Evolutionary conservation across 37 sponge, comb jelly and placozoan genomes (phyloP), one percentile per base, ranked within the genome.

Genomic region (Diacarnus erythraeanus): DNA sequence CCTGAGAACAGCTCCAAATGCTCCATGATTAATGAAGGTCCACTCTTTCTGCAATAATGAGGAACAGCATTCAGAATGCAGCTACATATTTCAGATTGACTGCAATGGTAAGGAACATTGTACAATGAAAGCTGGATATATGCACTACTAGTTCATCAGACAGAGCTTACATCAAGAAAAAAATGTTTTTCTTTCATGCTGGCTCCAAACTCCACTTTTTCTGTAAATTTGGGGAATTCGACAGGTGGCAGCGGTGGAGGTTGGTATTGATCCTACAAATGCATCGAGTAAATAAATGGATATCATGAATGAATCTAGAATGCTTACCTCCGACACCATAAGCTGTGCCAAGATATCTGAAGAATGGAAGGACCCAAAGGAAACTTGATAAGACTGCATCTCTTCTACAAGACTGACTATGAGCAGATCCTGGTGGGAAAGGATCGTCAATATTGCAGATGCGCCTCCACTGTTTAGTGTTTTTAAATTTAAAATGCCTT

Each of bases 21-120:
- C 96, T 31, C 96, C 96, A 72, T 96, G 93, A 59, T 96, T 96
- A 6, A 96, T 63, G 56, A 84, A 96, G 1, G 90, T 79, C 77
- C 83, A 88, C 3, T 35, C 43, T 15, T 59, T 56, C 88, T 88
- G 57, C 33, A 18, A 47, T 47, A 47, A n/a, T n/a, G n/a, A n/a
- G n/a, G n/a, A 47, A 47, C 51, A 47, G 12, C 12, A 47, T 47
- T 47, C 6, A 47, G 6, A 47, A 47, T 47, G 57, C 57, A 21
- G 18, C 12, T 54, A 54, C 18, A 54, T 54, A 54, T 54, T 21
- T 54, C 57, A 21, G 12, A 18, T 18, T 18, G 18, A 54, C 18
- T 54, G 57, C 57, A 54, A 12, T 18, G 18, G 57, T 54, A 54
- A 18, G 57, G 57, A 21, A 12, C 18, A 18, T 12, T 12, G 18